Evolutionary conservation across 2,888 invertebrate species (phyloP).

Genomic region (Acanthopleura granulata): DNA sequence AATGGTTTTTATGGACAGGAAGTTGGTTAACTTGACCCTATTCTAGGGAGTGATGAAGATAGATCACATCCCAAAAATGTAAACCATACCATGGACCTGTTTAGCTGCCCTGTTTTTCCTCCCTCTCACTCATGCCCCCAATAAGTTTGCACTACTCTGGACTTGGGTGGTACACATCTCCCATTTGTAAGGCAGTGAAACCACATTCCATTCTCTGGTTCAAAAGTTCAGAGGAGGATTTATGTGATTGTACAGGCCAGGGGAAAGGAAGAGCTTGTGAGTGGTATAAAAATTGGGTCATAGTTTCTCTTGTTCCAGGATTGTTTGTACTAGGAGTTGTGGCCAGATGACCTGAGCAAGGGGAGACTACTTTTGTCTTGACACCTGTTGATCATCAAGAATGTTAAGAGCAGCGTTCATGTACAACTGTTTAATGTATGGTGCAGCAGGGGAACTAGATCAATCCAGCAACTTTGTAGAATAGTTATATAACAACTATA

Average conservation of each 20-base stretch:
- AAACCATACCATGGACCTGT: background rate
- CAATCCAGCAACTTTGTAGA: too few species aligned
- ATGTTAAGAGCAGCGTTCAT: background rate
- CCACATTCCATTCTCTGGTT: constrained; percentile 8
- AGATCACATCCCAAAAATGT: too few species aligned
- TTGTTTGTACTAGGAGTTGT: background rate
- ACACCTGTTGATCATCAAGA: background rate
- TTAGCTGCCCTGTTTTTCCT: background rate
- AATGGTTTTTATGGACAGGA: too few species aligned
- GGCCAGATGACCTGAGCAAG: background rate
- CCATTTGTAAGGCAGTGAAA: constrained; percentile 1
- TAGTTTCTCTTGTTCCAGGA: background rate
- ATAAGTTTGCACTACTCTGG: too few species aligned
- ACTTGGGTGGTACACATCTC: background rate
- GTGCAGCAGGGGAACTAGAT: too few species aligned
- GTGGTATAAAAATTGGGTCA: background rate
- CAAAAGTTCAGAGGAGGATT: constrained; percentile 4
- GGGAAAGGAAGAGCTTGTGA: background rate
- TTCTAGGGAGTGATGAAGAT: too few species aligned
- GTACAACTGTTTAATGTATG: background rate
- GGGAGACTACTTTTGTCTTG: background rate
- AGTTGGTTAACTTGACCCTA: too few species aligned
- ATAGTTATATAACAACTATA: too few species aligned
- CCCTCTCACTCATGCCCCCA: background rate
- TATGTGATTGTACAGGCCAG: background rate